Evolutionary conservation across 2,888 invertebrate genomes (phyloP).

Genomic region (Agonopterix arenella): DNA sequence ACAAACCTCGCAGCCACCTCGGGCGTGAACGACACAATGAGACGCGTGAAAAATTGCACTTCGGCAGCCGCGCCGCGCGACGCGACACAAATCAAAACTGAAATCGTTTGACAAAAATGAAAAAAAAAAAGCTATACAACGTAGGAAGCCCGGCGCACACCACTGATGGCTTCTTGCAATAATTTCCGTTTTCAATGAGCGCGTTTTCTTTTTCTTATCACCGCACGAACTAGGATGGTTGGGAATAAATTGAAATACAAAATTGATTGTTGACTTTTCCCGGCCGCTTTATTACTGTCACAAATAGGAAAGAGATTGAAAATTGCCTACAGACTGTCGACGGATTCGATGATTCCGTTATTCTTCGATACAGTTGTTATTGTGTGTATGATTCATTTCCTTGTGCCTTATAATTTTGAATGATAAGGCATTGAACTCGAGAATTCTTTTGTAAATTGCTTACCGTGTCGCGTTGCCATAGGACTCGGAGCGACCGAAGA

Average conservation of each 20-base stretch:
- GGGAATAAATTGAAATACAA: slow-evolving; percentile 77
- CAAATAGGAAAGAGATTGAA: slow-evolving; percentile 75
- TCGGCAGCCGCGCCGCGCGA: slow-evolving; percentile 29
- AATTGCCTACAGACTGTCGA: slow-evolving; percentile 59
- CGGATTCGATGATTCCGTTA: slow-evolving; percentile 49
- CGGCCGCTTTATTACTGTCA: slow-evolving; percentile 75
- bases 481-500: too few species aligned
- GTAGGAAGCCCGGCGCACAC: slow-evolving; percentile 58
- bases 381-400: slow-evolving; percentile 26
- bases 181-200: slow-evolving; percentile 76
- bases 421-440: neutral
- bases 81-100: slow-evolving; percentile 62
- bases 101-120: slow-evolving; percentile 41
- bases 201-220: slow-evolving; percentile 75
- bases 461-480: too few species aligned
- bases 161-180: slow-evolving; percentile 75
- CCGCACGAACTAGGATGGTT: slow-evolving; percentile 73
- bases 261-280: slow-evolving; percentile 77
- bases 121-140: slow-evolving; percentile 36
- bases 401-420: slow-evolving; percentile 10
- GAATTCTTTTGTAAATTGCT: neutral
- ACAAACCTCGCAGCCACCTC: slow-evolving; percentile 38
- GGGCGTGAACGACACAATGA: slow-evolving; percentile 56
- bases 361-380: slow-evolving; percentile 37
- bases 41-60: slow-evolving; percentile 57